These are phyloP conservation scores for Equus przewalskii DNA, from an alignment of 2,113 vertebrate species.

Conservation along the genomic window DNA sequence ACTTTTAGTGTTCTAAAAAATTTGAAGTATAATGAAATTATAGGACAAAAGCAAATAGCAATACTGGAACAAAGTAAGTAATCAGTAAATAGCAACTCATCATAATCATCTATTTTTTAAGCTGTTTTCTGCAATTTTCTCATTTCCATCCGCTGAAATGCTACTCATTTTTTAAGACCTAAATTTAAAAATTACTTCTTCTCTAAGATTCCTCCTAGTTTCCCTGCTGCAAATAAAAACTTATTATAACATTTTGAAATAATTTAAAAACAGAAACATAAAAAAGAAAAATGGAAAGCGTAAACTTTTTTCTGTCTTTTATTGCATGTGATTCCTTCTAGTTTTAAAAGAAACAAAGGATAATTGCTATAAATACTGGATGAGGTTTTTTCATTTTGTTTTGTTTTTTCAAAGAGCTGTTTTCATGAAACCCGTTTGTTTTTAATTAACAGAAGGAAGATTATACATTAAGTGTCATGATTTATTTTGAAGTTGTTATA, in stretches of 20 bases:
- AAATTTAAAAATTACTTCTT: slow-evolving; percentile 23
- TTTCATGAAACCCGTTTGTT: slow-evolving; percentile 20
- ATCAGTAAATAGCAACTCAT: background rate
- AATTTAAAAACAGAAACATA: slow-evolving; percentile 2
- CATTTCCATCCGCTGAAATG: background rate
- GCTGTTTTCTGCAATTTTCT: background rate
- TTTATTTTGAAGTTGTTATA: slow-evolving; percentile 48
- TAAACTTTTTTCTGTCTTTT: background rate
- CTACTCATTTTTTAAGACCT: background rate
- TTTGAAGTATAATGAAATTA: background rate
- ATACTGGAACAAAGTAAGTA: background rate
- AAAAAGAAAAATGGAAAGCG: background rate
- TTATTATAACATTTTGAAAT: slow-evolving; percentile 7
- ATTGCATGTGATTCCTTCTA: background rate
- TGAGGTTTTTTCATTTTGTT: background rate
- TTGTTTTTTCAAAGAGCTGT: background rate
- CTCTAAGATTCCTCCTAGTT: background rate
- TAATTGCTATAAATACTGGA: background rate
- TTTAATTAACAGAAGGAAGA: slow-evolving; percentile 59
- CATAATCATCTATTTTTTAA: background rate
- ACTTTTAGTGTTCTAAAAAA: slow-evolving; percentile 13
- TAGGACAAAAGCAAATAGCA: background rate
- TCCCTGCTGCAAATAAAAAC: background rate
- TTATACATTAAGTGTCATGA: slow-evolving; percentile 23
- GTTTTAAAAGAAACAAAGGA: background rate